Conservation (phyloP, 2,113 vertebrate genomes). For the Apeltes quadracus region DNA sequence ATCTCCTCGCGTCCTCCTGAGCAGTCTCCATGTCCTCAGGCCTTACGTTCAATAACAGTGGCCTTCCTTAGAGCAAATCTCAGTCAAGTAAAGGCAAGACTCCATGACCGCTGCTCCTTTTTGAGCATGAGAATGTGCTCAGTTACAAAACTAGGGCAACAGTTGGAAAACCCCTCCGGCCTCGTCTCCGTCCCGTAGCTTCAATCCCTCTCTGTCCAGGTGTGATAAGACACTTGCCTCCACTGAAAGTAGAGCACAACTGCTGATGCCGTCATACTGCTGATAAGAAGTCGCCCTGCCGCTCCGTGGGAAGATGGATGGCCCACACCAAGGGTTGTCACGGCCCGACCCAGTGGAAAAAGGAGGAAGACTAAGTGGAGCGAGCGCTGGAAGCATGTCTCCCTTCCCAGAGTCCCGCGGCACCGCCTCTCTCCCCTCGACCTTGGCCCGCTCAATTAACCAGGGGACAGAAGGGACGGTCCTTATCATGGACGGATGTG, state of each 20-base stretch:
- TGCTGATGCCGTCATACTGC: slow-evolving; percentile 28
- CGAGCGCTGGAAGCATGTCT: slow-evolving; percentile 63
- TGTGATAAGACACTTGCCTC: slow-evolving; percentile 42
- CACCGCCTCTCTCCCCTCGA: slow-evolving; percentile 43
- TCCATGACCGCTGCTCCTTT: background rate
- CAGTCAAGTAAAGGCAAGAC: background rate
- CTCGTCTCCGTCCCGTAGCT: slow-evolving; percentile 3
- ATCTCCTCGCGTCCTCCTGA: background rate
- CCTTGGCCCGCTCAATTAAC: slow-evolving; percentile 64
- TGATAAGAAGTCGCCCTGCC: slow-evolving; percentile 22
- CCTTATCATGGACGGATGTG: slow-evolving; percentile 43
- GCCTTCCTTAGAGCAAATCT: background rate
- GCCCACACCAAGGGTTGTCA: slow-evolving; percentile 29
- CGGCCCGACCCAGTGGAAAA: slow-evolving; percentile 35
- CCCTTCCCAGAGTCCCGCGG: slow-evolving; percentile 28
- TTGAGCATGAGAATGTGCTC: background rate
- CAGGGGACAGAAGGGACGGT: slow-evolving; percentile 34
- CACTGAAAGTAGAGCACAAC: slow-evolving; percentile 35
- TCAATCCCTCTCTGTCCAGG: slow-evolving; percentile 17
- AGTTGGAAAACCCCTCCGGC: background rate
- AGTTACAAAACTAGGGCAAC: slow-evolving; percentile 11
- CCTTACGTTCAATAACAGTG: background rate
- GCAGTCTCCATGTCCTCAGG: background rate
- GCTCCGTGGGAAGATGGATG: slow-evolving; percentile 53
- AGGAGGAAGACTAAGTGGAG: slow-evolving; percentile 28